These are phyloP conservation scores for Sipunculus nudus DNA, from an alignment of 2,888 invertebrate genomes.

Conservation along the genomic window DNA sequence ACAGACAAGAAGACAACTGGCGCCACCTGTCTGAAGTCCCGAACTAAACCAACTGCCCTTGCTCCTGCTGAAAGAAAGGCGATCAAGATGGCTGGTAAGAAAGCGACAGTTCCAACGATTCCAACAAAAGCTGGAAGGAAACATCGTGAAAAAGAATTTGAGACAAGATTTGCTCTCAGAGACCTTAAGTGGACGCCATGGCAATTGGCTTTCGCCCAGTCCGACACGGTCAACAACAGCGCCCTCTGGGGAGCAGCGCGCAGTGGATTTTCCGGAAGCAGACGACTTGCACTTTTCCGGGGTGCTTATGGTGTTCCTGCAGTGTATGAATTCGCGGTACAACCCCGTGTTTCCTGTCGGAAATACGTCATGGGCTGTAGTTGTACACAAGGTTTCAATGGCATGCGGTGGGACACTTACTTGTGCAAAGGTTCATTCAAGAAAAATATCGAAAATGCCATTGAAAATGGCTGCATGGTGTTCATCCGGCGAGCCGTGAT, in stretches of 20 bases:
- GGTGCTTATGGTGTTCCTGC: not conserved
- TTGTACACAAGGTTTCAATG: not conserved
- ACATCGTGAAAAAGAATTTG: too few species aligned
- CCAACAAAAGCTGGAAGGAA: too few species aligned
- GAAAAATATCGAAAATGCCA: not conserved
- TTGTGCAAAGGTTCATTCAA: not conserved
- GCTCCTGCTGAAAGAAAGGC: not conserved
- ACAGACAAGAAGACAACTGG: too few species aligned
- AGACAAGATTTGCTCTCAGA: too few species aligned
- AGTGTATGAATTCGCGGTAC: slow-evolving; percentile 4
- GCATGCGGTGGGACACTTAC: slow-evolving; percentile 5
- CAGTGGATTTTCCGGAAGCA: not conserved
- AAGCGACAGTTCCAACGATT: not conserved
- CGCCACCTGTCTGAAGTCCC: too few species aligned
- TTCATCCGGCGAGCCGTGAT: slow-evolving; percentile 11
- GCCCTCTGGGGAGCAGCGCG: not conserved
- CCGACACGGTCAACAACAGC: not conserved
- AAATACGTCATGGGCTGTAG: not conserved
- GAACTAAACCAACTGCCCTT: too few species aligned
- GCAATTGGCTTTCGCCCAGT: not conserved
- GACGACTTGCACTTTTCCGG: not conserved
- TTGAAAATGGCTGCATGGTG: slow-evolving; percentile 13
- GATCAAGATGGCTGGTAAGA: not conserved
- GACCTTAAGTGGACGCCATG: not conserved
- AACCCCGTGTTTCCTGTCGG: not conserved